phyloP scores from a whole-genome alignment of 2,113 vertebrate genomes.

The Scomber colias region DNA sequence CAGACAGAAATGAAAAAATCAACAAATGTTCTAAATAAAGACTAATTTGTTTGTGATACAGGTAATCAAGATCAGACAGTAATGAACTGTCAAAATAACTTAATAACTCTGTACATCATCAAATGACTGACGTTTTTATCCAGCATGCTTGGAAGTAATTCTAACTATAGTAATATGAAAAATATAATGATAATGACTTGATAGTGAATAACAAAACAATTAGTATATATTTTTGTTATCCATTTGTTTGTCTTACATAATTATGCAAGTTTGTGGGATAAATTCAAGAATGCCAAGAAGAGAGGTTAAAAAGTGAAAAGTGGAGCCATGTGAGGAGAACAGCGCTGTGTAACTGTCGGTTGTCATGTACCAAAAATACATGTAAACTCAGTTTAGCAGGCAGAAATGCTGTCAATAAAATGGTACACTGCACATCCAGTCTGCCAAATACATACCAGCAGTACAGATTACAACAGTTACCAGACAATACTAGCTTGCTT shows the following conservation, averaged over 20 bases:
- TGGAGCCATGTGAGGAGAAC: background rate
- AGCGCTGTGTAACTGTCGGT: background rate
- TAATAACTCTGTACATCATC: too few relatives aligned
- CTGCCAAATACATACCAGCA: constrained; percentile 28
- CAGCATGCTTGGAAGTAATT: background rate
- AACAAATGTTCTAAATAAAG: background rate
- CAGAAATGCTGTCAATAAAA: constrained; percentile 19
- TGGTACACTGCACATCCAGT: background rate
- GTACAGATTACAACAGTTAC: constrained; percentile 22
- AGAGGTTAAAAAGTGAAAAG: constrained; percentile 15
- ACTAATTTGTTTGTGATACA: background rate
- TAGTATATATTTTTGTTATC: background rate
- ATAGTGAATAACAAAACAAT: background rate
- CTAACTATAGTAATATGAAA: background rate
- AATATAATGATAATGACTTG: background rate
- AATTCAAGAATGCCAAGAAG: background rate
- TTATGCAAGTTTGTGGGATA: background rate
- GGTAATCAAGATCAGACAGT: background rate
- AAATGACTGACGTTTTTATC: background rate
- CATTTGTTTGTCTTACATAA: constrained; percentile 2
- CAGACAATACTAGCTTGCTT: constrained; percentile 6
- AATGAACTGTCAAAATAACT: background rate
- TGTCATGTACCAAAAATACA: background rate
- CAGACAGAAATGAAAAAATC: background rate
- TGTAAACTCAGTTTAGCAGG: constrained; percentile 1